Evolutionary conservation across 2,113 vertebrate genomes (phyloP).

Genomic region (Seriola quinqueradiata): DNA sequence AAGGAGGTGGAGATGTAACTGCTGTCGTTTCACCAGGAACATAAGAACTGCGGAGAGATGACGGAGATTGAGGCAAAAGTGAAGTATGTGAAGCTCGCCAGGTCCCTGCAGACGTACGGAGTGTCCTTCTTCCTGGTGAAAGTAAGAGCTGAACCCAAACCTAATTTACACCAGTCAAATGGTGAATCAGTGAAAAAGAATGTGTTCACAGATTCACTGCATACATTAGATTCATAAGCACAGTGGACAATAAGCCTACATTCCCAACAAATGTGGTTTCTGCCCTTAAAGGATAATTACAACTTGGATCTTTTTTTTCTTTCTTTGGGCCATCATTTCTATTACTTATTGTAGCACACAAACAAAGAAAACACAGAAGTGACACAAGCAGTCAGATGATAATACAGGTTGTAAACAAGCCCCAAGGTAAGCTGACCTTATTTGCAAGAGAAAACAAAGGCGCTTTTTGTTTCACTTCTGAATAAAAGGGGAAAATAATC

Average conservation of each 20-base stretch:
- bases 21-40: slow-evolving; percentile 86
- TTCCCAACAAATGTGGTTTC: background rate
- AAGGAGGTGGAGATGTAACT: slow-evolving; percentile 1
- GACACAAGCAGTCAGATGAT: background rate
- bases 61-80: slow-evolving; percentile 98
- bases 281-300: background rate
- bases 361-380: background rate
- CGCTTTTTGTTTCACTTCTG: background rate
- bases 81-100: slow-evolving; percentile 96
- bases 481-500: background rate
- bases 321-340: background rate
- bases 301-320: background rate
- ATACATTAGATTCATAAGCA: background rate
- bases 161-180: background rate
- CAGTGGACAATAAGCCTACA: background rate
- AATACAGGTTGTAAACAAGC: background rate
- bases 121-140: slow-evolving; percentile 99
- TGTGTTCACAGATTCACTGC: background rate
- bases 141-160: slow-evolving; percentile 79
- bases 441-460: background rate
- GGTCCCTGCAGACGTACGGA: slow-evolving; percentile 94
- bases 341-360: background rate
- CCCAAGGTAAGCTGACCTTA: background rate
- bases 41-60: slow-evolving; percentile 98
- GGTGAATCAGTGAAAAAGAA: background rate